A percentile compares a stretch with the other conserved stretches of the same genome.
phyloP scores from a whole-genome alignment of 2,888 invertebrate species.

The Phortica magna region DNA sequence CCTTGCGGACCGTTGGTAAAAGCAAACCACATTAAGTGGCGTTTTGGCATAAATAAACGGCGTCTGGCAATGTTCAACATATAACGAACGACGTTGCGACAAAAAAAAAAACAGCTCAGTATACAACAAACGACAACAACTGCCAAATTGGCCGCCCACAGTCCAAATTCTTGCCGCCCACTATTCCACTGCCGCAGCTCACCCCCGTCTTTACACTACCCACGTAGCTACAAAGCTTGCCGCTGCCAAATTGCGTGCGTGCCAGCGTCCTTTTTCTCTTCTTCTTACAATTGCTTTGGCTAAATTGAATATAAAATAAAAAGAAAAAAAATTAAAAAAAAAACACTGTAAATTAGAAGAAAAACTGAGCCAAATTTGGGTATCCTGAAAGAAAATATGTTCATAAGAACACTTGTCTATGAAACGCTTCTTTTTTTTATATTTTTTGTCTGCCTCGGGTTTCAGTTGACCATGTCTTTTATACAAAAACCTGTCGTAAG shows the following conservation, averaged over 20 bases:
- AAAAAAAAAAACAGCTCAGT: not conserved
- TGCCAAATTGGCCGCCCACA: slow-evolving; percentile 40
- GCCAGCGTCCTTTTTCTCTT: slow-evolving; percentile 43
- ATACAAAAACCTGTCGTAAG: not conserved
- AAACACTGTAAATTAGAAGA: not conserved
- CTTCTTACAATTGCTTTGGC: slow-evolving; percentile 38
- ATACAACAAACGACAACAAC: slow-evolving; percentile 10
- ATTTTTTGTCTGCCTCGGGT: slow-evolving; percentile 1
- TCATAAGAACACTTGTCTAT: slow-evolving; percentile 55
- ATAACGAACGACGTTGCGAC: slow-evolving; percentile 45
- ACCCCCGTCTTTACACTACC: not conserved
- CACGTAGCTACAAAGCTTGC: slow-evolving; percentile 17
- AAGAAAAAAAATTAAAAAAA: slow-evolving; percentile 30
- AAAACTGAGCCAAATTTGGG: not conserved
- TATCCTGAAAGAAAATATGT: slow-evolving; percentile 40
- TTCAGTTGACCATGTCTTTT: not conserved
- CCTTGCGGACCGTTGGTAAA: slow-evolving; percentile 34
- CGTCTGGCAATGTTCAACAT: slow-evolving; percentile 17
- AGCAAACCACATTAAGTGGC: slow-evolving; percentile 61
- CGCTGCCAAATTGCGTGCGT: slow-evolving; percentile 40
- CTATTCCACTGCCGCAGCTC: not conserved
- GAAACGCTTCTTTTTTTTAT: slow-evolving; percentile 46
- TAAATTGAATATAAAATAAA: slow-evolving; percentile 58
- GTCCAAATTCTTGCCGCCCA: slow-evolving; percentile 8
- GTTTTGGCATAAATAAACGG: slow-evolving; percentile 62